These are phyloP conservation scores for Chlorocebus sabaeus DNA, from an alignment of 2,113 vertebrate species.

Conservation along the genomic window DNA sequence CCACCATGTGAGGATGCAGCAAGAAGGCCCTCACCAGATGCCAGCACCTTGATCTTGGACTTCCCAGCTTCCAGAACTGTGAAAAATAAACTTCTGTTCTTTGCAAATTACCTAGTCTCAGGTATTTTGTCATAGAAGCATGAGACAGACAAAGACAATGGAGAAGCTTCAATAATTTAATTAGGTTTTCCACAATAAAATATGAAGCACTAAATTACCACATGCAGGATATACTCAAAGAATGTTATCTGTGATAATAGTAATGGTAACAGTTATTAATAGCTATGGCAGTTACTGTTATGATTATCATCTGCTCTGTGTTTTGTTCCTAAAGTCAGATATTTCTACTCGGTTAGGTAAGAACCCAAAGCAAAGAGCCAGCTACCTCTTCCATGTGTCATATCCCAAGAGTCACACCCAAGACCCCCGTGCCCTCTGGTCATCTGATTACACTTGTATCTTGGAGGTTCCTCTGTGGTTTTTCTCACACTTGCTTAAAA, in stretches of 20 bases:
- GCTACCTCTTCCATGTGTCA: not conserved
- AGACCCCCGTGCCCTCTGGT: not conserved
- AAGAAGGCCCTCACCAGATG: not conserved
- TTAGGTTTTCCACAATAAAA: slow-evolving; percentile 21
- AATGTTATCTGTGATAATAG: not conserved
- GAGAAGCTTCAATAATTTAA: not conserved
- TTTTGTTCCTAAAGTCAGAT: not conserved
- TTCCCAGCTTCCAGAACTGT: not conserved
- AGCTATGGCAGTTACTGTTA: not conserved
- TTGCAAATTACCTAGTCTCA: not conserved
- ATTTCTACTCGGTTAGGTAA: not conserved
- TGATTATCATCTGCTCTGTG: not conserved
- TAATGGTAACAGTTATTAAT: not conserved
- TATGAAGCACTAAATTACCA: not conserved
- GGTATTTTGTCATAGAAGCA: not conserved
- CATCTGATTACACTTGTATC: not conserved
- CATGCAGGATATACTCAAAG: not conserved
- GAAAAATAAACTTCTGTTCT: not conserved
- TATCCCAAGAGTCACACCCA: not conserved
- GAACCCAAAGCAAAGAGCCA: not conserved
- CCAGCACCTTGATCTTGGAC: not conserved
- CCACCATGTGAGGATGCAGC: not conserved
- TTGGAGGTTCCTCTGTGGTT: not conserved
- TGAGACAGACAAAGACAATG: not conserved
- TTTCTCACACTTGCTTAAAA: not conserved